These are phyloP conservation scores for Ceriagrion tenellum DNA, from an alignment of 2,888 invertebrate genomes.

Conservation along the genomic window DNA sequence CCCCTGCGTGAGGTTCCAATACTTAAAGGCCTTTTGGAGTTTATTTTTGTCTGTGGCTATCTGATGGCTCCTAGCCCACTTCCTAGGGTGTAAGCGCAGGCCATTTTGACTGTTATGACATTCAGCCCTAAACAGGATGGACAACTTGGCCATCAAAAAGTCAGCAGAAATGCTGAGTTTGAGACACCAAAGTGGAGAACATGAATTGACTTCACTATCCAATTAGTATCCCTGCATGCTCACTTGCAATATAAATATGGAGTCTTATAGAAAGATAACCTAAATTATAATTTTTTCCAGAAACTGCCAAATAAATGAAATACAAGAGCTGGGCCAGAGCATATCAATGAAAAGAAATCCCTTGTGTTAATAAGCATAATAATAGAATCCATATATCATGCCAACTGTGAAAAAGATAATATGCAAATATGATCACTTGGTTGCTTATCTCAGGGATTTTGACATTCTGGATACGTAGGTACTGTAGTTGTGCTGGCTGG, in stretches of 20 bases:
- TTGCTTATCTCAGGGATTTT: neutral
- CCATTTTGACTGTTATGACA: too few relatives aligned
- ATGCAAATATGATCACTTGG: neutral
- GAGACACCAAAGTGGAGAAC: too few relatives aligned
- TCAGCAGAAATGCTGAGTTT: too few relatives aligned
- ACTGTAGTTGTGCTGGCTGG: neutral
- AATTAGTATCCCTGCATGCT: neutral
- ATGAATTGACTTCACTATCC: too few relatives aligned
- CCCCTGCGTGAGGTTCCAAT: too few relatives aligned
- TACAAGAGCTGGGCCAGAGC: conserved; percentile 4
- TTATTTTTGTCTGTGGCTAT: too few relatives aligned
- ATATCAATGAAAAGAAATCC: neutral
- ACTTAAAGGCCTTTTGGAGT: too few relatives aligned
- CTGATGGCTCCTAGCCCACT: too few relatives aligned
- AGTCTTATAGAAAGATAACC: neutral
- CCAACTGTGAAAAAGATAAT: neutral
- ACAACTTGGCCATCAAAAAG: too few relatives aligned
- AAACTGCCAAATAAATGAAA: neutral
- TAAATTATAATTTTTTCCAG: neutral
- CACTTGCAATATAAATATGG: neutral
- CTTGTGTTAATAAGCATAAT: neutral
- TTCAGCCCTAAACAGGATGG: too few relatives aligned
- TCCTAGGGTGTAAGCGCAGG: too few relatives aligned
- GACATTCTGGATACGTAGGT: neutral
- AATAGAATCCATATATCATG: neutral